Base-by-base conservation (phyloP, 2,797 vertebrate species). In the Thalassophryne amazonica region DNA sequence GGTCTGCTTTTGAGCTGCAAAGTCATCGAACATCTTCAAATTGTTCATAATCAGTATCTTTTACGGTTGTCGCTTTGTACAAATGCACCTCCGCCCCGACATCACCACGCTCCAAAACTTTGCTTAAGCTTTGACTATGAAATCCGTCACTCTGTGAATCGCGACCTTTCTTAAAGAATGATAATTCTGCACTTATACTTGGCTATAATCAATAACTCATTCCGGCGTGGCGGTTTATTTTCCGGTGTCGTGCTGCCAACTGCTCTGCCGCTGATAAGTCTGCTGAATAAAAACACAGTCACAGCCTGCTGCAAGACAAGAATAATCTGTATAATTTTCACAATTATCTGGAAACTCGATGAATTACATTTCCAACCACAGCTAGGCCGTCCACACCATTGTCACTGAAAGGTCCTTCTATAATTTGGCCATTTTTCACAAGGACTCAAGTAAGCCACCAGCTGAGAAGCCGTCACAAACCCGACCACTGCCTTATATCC, bases 171-270 rank as follows among this genome's bases (percentile, higher is more conserved):
- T 24, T 23, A 8, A 2, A 19, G 22, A 49, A 60, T 23, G 25
- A 48, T 56, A 58, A 56, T 53, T 60, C 22, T 31, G 20, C 19
- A 31, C 18, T 45, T 51, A 39, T n/a, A 34, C 4, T 24, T 32
- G 41, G 41, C 42, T 31, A 36, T 60, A 56, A 76, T 69, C 65
- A 70, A 66, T 74, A 66, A 74, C 43, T 70, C 51, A 59, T 64
- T 62, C 38, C 58, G 51, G 25, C 18, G 21, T 36, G 27, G 18
- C 58, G 45, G 52, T 52, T 55, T 39, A 51, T 62, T 15, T 17
- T 35, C 41, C 4, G 3, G 22, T 42, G 46, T 54, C 52, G 38
- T 21, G 7, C 33, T 66, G 48, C 47, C 43, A 46, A 49, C 56
- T 33, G 32, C 31, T 39, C 37, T 33, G 35, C n/a, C 3, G 23